Evolutionary conservation across 2,888 invertebrate genomes (phyloP).

Genomic region (Caenorhabditis panamensis): DNA sequence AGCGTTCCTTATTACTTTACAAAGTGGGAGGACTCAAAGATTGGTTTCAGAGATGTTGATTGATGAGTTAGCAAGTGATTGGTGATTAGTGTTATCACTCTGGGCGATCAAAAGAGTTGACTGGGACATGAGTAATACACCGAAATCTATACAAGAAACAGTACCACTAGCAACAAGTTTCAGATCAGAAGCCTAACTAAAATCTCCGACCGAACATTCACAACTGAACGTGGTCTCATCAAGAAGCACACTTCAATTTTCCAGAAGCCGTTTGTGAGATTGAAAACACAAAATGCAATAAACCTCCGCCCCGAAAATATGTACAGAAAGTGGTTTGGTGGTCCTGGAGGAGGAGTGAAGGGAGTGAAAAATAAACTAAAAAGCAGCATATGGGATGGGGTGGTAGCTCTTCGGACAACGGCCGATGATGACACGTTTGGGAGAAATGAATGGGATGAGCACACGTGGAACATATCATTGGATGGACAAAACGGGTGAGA

Average conservation of each 20-base stretch:
- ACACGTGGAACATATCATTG: slow-evolving; percentile 40
- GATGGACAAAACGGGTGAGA: background rate
- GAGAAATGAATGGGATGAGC: slow-evolving; percentile 14
- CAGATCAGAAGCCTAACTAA: background rate
- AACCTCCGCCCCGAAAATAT: background rate
- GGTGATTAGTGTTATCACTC: no score
- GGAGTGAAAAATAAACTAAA: background rate
- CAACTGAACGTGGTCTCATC: background rate
- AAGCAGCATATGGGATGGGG: slow-evolving; percentile 8
- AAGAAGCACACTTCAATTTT: background rate
- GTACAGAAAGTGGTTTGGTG: background rate
- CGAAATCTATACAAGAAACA: no score
- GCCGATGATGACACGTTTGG: slow-evolving; percentile 46
- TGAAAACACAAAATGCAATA: slow-evolving; percentile 2
- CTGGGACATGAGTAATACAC: no score
- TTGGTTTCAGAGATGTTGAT: background rate
- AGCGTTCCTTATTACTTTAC: background rate
- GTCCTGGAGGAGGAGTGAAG: background rate
- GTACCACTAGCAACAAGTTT: no score
- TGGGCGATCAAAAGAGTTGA: background rate
- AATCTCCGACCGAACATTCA: background rate
- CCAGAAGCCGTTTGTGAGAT: background rate
- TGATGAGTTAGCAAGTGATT: background rate
- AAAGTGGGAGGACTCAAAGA: background rate
- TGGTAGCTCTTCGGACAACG: background rate